Base-by-base conservation (phyloP, 2,888 invertebrate species). In the Furcula furcula region DNA sequence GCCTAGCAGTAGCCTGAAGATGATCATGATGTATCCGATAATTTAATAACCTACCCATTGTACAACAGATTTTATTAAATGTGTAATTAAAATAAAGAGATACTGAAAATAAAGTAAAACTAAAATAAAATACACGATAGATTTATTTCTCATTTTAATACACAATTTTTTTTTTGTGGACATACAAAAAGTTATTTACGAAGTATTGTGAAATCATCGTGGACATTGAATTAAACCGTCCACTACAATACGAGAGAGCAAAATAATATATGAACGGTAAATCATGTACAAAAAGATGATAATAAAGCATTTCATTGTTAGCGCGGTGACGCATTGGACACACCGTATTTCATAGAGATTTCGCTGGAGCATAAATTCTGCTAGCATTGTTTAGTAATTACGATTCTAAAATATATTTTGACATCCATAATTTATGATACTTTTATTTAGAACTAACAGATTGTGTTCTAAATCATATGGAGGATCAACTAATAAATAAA, bases 261-360 rank as follows among this genome's bases (percentile, higher is more conserved):
- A n/a, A 53, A 55, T 34, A 40, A 43, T 53, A 38, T 42, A 55
- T 44, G 39, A 36, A 42, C 52, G 38, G 44, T 70, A 70, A 70
- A 70, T 71, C 69, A 69, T 50, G 20, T 34, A 41, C 46, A 58
- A 61, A 66, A 68, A 65, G 63, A 63, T 63, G 55, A 66, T 60
- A 64, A 57, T 51, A 57, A 50, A 41, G 47, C 49, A 60, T 50
- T 48, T 61, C 64, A 65, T 66, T 70, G 69, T 72, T 65, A 61
- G 49, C 30, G 14, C 44, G 41, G 43, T 63, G 67, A 68, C 55
- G 46, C 33, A 38, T 36, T 43, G 48, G 59, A 47, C 65, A 54
- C 46, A 55, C 54, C 58, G 65, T 74, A 71, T 66, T 60, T 76
- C 71, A 76, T 64, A 62, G 62, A 71, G 70, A 73, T 74, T 75